phyloP scores from a whole-genome alignment of 2,113 vertebrate genomes.

The Ciconia stormi region DNA sequence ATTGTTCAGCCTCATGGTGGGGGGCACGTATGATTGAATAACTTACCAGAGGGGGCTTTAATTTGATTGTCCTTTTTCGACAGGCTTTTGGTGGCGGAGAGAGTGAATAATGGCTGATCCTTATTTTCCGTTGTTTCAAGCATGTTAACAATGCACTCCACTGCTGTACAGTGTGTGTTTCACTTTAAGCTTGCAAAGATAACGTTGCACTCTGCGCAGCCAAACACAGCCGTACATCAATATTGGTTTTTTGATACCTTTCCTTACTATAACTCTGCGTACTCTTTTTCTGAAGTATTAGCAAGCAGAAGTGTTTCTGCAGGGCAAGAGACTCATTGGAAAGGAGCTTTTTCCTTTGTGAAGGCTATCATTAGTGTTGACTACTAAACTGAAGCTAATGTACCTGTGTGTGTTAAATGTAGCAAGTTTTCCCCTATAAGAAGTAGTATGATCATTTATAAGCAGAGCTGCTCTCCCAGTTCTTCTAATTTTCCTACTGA shows the following conservation, averaged over 20 bases:
- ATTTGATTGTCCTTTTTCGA: constrained; percentile 6
- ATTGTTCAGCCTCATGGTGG: not conserved
- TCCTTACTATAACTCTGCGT: not conserved
- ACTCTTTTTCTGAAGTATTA: not conserved
- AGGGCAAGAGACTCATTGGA: not conserved
- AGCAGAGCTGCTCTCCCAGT: not conserved
- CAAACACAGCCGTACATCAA: not conserved
- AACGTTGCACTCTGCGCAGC: not conserved
- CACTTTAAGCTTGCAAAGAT: not conserved
- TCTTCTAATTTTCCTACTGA: not conserved
- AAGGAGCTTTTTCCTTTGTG: not conserved
- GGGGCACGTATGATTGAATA: not conserved
- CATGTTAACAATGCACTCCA: not conserved
- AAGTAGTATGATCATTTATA: not conserved
- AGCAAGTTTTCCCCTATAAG: not conserved
- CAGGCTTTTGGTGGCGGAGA: not conserved
- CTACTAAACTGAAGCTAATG: not conserved
- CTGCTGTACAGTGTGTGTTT: not conserved
- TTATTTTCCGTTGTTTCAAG: constrained; percentile 13
- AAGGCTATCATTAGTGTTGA: not conserved
- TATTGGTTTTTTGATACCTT: not conserved
- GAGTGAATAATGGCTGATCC: not conserved
- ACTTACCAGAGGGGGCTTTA: not conserved
- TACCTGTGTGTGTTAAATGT: not conserved
- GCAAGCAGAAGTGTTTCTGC: not conserved